Percentiles rank a stretch among this genome's conserved stretches.
These are phyloP conservation scores for Pagetopsis macropterus DNA, from an alignment of 2,797 vertebrate genomes.

Conservation along the genomic window DNA sequence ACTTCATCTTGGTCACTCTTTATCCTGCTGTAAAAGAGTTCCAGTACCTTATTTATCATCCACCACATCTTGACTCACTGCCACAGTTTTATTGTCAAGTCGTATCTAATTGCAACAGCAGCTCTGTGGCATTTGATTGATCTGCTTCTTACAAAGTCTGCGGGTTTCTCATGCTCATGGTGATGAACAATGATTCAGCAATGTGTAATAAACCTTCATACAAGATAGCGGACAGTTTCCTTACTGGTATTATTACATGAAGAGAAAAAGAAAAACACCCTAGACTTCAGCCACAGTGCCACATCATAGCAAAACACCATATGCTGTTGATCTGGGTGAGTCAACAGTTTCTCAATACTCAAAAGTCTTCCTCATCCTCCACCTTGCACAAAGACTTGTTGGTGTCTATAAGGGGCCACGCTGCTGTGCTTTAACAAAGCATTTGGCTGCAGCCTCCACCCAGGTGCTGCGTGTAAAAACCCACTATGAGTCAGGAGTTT, in stretches of 20 bases:
- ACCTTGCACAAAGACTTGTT: conserved; percentile 38
- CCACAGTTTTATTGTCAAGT: conserved; percentile 55
- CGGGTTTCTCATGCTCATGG: background rate
- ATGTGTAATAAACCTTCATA: conserved; percentile 23
- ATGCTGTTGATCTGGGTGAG: conserved; percentile 56
- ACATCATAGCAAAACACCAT: conserved; percentile 67
- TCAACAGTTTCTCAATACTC: conserved; percentile 56
- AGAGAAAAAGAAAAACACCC: conserved; percentile 10
- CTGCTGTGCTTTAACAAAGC: conserved; percentile 16
- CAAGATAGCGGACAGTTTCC: conserved; percentile 49
- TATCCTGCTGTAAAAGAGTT: conserved; percentile 47
- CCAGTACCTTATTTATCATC: conserved; percentile 51
- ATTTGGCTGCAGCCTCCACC: conserved; percentile 35
- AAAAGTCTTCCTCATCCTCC: conserved; percentile 24
- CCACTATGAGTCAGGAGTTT: conserved; percentile 60
- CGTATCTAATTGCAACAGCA: conserved; percentile 48
- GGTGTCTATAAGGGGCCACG: conserved; percentile 28
- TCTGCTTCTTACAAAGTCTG: conserved; percentile 34
- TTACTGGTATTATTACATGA: conserved; percentile 49
- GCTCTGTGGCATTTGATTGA: conserved; percentile 44
- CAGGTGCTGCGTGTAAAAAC: conserved; percentile 63
- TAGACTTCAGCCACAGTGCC: conserved; percentile 33
- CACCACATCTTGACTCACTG: conserved; percentile 67
- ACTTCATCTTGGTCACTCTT: conserved; percentile 57
- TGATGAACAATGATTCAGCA: conserved; percentile 61